Evolutionary conservation across 2,888 invertebrate species (phyloP), one percentile per base, ranked within the genome.

Genomic region (Arrhopalites spinosus): DNA sequence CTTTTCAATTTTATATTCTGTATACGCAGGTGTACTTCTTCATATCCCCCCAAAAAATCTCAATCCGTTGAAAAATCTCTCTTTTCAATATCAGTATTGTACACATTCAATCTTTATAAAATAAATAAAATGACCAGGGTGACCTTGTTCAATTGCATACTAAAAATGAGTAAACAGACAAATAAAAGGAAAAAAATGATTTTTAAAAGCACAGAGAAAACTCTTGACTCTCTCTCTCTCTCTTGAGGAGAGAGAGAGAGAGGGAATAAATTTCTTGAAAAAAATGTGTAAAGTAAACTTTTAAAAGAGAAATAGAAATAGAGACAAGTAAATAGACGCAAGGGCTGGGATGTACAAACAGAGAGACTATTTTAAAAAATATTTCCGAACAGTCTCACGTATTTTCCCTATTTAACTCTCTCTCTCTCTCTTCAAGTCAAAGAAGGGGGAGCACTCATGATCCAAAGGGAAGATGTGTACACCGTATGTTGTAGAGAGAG

Each of bases 401-500:
- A 3, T 7, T 7, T 36, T 36, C 36, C 36, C 36, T 11, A 36
- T 36, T 36, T 36, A 36, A 36, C 36, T 59, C 23, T 23, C 2
- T 53, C 53, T 53, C 53, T 3, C 3, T 53, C 5, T 53, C 5
- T 53, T 17, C 17, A 8, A 11, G 15, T 45, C 47, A 11, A 45
- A 36, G 36, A 36, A 36, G 36, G 36, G 36, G 36, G 36, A 36
- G 11, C 36, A 36, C 36, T 36, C 36, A 36, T 36, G 36, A 36
- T 11, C 11, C 36, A n/a, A 45, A 20, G 53, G 15, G 20, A n/a
- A n/a, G n/a, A n/a, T 23, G 59, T 64, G 64, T 30, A 30, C 25
- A 30, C 29, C n/a, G 30, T 63, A 29, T 63, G 27, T 63, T 63
- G 63, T 63, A 29, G 11, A 50, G 20, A n/a, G 50, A 71, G 71